Evolutionary conservation across 2,113 vertebrate genomes (phyloP).

Genomic region (Podilymbus podiceps): DNA sequence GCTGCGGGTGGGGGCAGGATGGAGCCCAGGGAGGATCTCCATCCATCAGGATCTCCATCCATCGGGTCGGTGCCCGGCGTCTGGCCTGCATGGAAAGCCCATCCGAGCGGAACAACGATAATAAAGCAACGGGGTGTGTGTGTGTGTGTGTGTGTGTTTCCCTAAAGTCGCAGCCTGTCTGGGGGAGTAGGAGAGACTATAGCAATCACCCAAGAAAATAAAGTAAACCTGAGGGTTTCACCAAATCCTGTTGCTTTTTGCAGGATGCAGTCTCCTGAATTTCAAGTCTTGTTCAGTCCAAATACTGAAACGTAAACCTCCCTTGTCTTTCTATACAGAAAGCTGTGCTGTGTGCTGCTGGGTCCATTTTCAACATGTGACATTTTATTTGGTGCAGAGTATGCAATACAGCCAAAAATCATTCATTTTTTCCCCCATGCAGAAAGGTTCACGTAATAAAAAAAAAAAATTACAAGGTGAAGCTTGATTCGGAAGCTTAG

Average conservation of each 20-base stretch:
- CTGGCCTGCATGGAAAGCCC: not conserved
- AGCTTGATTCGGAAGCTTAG: not conserved
- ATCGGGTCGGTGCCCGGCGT: too few relatives aligned
- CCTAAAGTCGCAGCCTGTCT: not conserved
- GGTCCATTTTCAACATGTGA: fast-evolving
- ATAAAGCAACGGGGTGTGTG: not conserved
- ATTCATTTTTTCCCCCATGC: fast-evolving
- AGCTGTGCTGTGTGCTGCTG: not conserved
- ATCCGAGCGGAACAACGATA: too few relatives aligned
- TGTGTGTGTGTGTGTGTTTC: too few relatives aligned
- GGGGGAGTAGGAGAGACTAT: not conserved
- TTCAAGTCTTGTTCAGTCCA: not conserved
- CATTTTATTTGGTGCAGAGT: not conserved
- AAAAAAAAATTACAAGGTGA: not conserved
- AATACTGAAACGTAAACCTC: fast-evolving
- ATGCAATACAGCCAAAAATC: not conserved
- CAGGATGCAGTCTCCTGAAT: not conserved
- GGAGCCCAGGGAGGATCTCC: not conserved
- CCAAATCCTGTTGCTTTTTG: not conserved
- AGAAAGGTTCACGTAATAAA: not conserved
- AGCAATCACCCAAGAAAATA: not conserved
- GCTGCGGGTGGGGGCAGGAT: too few relatives aligned
- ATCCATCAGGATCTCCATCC: fast-evolving
- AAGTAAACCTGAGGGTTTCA: not conserved
- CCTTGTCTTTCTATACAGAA: not conserved